Evolutionary conservation across 2,113 vertebrate genomes (phyloP).

Genomic region (Furnarius figulus): DNA sequence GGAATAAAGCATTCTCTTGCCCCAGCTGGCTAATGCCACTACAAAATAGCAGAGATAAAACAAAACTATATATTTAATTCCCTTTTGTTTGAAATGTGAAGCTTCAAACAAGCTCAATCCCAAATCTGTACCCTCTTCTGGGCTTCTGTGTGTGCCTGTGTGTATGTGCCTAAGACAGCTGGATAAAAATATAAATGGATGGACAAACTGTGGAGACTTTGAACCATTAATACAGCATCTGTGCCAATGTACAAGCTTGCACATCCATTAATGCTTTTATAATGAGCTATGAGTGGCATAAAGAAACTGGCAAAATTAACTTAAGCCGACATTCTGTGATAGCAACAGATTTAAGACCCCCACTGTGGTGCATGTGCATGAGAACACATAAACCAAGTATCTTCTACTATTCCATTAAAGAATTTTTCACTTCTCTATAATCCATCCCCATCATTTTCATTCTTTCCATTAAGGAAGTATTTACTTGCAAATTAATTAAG

Average conservation of each 20-base stretch:
- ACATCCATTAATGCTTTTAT: background rate
- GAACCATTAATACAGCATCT: background rate
- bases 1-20: background rate
- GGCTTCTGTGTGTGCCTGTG: background rate
- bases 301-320: background rate
- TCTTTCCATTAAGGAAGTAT: background rate
- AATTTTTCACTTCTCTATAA: background rate
- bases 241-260: background rate
- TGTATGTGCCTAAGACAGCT: background rate
- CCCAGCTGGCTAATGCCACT: background rate
- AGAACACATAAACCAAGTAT: background rate
- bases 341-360: background rate
- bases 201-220: background rate
- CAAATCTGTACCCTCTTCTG: background rate
- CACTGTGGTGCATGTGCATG: background rate
- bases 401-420: background rate
- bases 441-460: background rate
- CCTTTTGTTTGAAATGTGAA: background rate
- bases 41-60: slow-evolving; percentile 7
- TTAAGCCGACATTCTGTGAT: background rate
- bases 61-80: background rate
- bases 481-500: background rate
- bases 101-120: background rate
- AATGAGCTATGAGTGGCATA: background rate
- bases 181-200: background rate